These are phyloP conservation scores for Dusona sp. DNA, from an alignment of 2,888 invertebrate species.

Conservation along the genomic window DNA sequence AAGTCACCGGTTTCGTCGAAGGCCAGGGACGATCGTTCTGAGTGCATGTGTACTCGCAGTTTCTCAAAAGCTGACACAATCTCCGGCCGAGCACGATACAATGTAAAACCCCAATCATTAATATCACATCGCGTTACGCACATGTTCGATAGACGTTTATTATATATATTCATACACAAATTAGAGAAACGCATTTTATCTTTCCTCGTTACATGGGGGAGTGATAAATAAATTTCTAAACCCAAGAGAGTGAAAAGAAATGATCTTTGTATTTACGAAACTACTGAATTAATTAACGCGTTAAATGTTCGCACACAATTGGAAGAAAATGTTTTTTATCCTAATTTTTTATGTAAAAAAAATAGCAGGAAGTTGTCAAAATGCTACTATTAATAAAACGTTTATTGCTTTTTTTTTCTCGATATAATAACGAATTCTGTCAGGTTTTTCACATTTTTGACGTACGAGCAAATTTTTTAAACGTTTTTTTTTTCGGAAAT, in stretches of 20 bases:
- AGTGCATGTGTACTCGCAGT: constrained; percentile 40
- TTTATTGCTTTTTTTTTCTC: background rate
- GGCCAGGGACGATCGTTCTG: constrained; percentile 36
- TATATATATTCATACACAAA: background rate
- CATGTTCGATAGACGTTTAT: background rate
- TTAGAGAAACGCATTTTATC: background rate
- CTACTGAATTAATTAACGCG: background rate
- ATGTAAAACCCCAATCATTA: background rate
- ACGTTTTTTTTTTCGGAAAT: background rate
- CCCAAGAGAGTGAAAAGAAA: constrained; percentile 18
- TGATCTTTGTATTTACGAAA: background rate
- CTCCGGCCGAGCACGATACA: background rate
- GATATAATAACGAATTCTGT: background rate
- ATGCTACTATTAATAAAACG: background rate
- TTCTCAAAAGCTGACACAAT: constrained; percentile 2
- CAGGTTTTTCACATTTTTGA: background rate
- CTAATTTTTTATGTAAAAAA: background rate
- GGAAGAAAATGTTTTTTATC: background rate
- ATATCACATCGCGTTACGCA: background rate
- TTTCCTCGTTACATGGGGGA: background rate
- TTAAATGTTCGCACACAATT: background rate
- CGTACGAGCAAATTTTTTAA: background rate
- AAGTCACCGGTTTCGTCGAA: constrained; percentile 23
- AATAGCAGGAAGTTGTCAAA: background rate
- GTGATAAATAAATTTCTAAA: constrained; percentile 7